phyloP scores from a whole-genome alignment of 2,888 invertebrate species.

The Encarsia formosa region DNA sequence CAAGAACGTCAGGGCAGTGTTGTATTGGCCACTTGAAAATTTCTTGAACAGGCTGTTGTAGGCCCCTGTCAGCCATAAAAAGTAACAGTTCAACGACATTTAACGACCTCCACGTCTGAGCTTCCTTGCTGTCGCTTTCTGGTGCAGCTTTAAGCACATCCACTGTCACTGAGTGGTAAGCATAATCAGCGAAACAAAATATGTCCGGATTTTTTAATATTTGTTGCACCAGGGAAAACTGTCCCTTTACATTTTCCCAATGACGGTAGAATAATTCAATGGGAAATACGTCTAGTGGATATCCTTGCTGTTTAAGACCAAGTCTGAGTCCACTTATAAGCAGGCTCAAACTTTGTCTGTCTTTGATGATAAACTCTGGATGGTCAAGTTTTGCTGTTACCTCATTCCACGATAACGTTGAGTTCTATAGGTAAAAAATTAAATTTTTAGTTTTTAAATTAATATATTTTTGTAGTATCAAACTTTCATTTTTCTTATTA shows the following conservation, averaged over 20 bases:
- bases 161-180: constrained; percentile 79
- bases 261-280: constrained; percentile 84
- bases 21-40: constrained; percentile 87
- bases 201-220: constrained; percentile 88
- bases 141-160: constrained; percentile 91
- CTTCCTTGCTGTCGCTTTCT: constrained; percentile 91
- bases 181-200: constrained; percentile 90
- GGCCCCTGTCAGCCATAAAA: constrained; percentile 81
- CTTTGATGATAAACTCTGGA: constrained; percentile 81
- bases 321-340: constrained; percentile 77
- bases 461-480: background rate
- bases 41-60: constrained; percentile 78
- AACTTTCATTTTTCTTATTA: background rate
- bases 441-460: background rate
- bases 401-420: constrained; percentile 87
- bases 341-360: constrained; percentile 77
- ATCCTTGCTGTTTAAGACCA: constrained; percentile 74
- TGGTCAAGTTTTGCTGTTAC: constrained; percentile 90
- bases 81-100: constrained; percentile 87
- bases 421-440: constrained; percentile 47
- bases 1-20: constrained; percentile 91
- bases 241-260: constrained; percentile 93
- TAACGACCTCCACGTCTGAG: constrained; percentile 88
- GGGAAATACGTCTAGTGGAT: constrained; percentile 72
- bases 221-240: constrained; percentile 81